Base-by-base conservation (phyloP, 2,113 vertebrate species). In the Cyanistes caeruleus region DNA sequence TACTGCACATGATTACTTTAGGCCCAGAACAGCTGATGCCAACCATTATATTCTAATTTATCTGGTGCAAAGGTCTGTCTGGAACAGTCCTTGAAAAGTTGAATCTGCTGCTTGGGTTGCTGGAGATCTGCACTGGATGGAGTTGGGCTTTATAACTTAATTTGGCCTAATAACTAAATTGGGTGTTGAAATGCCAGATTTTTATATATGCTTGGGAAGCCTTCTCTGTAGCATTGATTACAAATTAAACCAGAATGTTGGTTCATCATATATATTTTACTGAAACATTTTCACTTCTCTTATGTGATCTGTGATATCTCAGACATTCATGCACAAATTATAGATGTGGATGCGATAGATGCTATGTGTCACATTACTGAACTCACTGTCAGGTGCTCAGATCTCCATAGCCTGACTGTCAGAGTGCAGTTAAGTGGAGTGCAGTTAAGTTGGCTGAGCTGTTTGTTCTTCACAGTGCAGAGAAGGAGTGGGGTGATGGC, bases 401-500 rank as follows among this genome's bases (percentile, higher is more conserved):
- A 22, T 55, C 43, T 85, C 30, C 58, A 0, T 13, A 58, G 39
- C 2, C 11, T 76, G 41, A 15, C 68, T 62, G 15, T 49, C 15
- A 53, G 13, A 7, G 44, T 74, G 10, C 55, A 84, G 1, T 16
- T 22, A 9, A 37, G 28, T 12, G 37, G 68, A 64, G 28, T 13
- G n/a, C n/a, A n/a, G n/a, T n/a, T n/a, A n/a, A n/a, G 9, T 30
- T 73, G 74, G 30, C 65, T 95, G 28, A 83, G 35, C 9, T 76
- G 39, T 74, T 62, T 90, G 41, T 89, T 44, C 10, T 75, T 85
- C 59, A 68, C 95, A 98, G 98, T 27, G 99, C 99, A 16, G 99
- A 99, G 97, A 99, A 99, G 96, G 99, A 99, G 90, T 99, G 99
- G 99, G 99, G 99, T 2, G 99, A 99, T 13, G 99, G 99, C 19